Percentiles rank a stretch among this genome's conserved stretches.
Conservation (phyloP, 1,140 invertebrate species). For the Megathymus violae region DNA sequence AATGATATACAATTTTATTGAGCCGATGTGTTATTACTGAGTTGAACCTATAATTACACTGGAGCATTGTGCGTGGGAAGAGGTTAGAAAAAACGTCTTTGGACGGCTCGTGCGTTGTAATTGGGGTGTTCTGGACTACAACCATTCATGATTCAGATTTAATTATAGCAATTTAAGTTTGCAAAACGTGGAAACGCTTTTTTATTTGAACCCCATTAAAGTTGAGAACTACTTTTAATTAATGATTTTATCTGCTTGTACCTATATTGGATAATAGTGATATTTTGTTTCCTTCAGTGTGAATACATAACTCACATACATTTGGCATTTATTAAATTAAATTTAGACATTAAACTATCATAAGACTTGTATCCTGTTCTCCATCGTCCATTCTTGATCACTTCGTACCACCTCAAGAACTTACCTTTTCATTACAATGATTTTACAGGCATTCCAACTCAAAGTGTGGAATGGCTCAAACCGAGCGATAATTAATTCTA, state of each 20-base stretch:
- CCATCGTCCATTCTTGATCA: too few relatives aligned
- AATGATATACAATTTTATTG: constrained; percentile 83
- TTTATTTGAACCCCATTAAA: constrained; percentile 41
- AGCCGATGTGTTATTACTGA: constrained; percentile 81
- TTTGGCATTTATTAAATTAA: too few relatives aligned
- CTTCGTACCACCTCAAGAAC: too few relatives aligned
- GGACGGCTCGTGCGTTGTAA: constrained; percentile 78
- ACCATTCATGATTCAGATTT: constrained; percentile 66
- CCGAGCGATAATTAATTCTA: too few relatives aligned
- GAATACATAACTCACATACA: too few relatives aligned
- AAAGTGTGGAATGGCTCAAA: too few relatives aligned
- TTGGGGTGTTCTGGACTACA: constrained; percentile 61
- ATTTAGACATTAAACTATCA: too few relatives aligned
- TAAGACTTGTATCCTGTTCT: too few relatives aligned
- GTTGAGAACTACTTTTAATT: constrained; percentile 18
- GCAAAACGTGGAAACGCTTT: constrained; percentile 46
- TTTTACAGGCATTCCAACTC: too few relatives aligned
- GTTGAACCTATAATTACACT: constrained; percentile 77
- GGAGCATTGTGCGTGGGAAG: constrained; percentile 79
- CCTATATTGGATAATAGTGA: not conserved
- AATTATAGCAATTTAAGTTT: constrained; percentile 59
- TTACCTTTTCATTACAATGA: too few relatives aligned
- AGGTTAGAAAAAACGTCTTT: constrained; percentile 76
- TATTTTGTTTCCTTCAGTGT: not conserved
- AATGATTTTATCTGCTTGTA: constrained; percentile 10